Evolutionary conservation across 2,113 vertebrate genomes (phyloP).

Genomic region (Cyprinus carpio): DNA sequence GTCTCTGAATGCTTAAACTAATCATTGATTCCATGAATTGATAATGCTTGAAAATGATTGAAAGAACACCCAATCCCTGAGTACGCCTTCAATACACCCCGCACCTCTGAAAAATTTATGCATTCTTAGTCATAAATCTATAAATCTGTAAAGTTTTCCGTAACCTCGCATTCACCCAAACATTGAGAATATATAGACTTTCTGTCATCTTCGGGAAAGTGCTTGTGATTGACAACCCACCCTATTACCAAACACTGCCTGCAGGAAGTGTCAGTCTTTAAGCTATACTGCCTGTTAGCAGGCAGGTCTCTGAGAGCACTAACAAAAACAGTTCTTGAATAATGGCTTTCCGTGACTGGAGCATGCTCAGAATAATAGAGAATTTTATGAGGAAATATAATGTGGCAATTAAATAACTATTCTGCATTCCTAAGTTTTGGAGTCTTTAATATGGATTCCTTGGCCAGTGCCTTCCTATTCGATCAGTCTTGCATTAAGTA

Average conservation of each 20-base stretch:
- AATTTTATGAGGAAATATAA: conserved; percentile 5
- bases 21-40: neutral
- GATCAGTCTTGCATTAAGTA: neutral
- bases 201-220: conserved; percentile 2
- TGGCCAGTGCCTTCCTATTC: neutral
- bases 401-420: neutral
- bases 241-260: conserved; percentile 38
- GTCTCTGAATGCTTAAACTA: neutral
- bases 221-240: conserved; percentile 36
- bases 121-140: neutral
- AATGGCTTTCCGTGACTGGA: conserved; percentile 7
- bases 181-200: conserved; percentile 24
- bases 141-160: conserved; percentile 9
- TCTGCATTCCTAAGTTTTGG: neutral
- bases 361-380: conserved; percentile 24
- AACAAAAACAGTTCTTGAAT: conserved; percentile 28
- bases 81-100: neutral
- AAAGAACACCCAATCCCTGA: neutral
- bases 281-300: conserved; percentile 34
- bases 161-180: conserved; percentile 17
- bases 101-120: neutral
- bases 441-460: neutral
- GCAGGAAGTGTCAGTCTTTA: conserved; percentile 39
- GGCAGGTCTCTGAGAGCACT: conserved; percentile 20
- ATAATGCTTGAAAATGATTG: neutral